Evolutionary conservation across 2,797 vertebrate genomes (phyloP).

Genomic region (Acrossocheilus fasciatus): DNA sequence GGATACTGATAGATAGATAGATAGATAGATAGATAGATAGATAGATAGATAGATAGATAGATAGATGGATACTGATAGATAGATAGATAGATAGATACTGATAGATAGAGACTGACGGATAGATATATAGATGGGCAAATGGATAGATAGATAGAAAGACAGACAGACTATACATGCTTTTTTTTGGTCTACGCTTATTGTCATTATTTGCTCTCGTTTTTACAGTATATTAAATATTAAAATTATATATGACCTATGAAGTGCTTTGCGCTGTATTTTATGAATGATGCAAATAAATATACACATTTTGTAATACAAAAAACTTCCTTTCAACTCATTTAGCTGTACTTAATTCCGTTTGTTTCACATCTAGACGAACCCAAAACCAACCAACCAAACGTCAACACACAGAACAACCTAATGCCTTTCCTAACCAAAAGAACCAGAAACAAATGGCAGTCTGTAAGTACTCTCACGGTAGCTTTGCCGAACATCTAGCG

Average conservation of each 20-base stretch:
- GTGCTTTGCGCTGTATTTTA: too few species aligned
- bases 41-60: neutral
- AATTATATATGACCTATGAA: too few species aligned
- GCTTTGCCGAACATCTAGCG: neutral
- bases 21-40: fast-evolving
- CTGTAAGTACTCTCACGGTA: neutral
- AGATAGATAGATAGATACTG: neutral
- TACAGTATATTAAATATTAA: too few species aligned
- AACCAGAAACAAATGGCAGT: neutral
- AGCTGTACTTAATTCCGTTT: neutral
- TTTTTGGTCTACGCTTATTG: too few species aligned
- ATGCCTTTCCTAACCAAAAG: too few species aligned
- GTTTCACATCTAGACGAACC: neutral
- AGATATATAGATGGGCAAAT: too few species aligned
- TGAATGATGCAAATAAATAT: too few species aligned
- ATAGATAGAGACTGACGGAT: neutral
- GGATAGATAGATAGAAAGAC: neutral
- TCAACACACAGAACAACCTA: neutral
- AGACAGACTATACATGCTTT: neutral
- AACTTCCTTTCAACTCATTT: neutral
- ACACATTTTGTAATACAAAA: neutral
- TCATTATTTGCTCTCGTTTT: too few species aligned
- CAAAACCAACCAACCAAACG: neutral
- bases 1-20: neutral
- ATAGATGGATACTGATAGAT: neutral